These are phyloP conservation scores for Bergia sp. DNA, from an alignment of 92 coral and sea anemone species.

Conservation along the genomic window DNA sequence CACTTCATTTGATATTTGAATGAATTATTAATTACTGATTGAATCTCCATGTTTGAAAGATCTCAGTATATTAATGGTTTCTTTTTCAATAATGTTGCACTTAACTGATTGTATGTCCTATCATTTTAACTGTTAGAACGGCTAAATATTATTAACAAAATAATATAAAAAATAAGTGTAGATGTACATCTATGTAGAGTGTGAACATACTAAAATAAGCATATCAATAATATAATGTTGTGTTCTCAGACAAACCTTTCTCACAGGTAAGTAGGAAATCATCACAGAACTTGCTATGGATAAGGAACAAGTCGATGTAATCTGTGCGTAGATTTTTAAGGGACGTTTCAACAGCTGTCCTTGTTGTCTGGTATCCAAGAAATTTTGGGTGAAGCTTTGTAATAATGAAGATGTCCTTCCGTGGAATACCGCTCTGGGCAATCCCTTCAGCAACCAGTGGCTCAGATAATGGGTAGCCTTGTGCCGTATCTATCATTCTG, in stretches of 20 bases:
- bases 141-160: no score
- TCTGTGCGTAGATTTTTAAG: constrained; percentile 78
- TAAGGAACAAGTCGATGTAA: constrained; percentile 93
- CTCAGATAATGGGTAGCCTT: constrained; percentile 85
- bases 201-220: no score
- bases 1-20: no score
- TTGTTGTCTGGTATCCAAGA: constrained; percentile 83
- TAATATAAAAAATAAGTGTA: no score
- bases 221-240: neutral
- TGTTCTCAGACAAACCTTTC: constrained; percentile 64
- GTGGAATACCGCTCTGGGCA: constrained; percentile 76
- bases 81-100: no score
- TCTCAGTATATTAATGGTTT: no score
- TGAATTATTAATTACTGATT: no score
- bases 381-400: constrained; percentile 92
- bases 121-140: no score
- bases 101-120: no score
- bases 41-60: no score
- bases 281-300: constrained; percentile 85
- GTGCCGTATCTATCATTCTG: constrained; percentile 96
- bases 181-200: no score
- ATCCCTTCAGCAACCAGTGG: constrained; percentile 80
- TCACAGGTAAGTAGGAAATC: constrained; percentile 68
- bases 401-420: constrained; percentile 83
- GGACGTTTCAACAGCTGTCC: constrained; percentile 82